Conservation (phyloP, 2,888 invertebrate genomes). For the Microctonus hyperodae region DNA sequence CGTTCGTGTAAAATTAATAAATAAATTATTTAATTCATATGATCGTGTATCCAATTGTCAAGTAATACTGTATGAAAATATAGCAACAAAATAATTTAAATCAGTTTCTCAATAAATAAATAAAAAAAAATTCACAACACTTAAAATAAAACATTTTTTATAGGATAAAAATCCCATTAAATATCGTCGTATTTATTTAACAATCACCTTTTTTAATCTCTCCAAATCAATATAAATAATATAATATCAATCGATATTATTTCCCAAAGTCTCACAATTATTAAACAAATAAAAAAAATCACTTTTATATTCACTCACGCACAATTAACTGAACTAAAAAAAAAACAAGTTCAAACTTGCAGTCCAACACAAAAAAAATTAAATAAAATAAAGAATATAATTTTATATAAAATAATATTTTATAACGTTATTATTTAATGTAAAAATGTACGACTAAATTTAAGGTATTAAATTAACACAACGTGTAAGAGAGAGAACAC, state of each 20-base stretch:
- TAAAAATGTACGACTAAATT: too few relatives aligned
- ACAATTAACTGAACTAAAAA: neutral
- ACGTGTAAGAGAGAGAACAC: conserved; percentile 12
- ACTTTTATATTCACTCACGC: neutral
- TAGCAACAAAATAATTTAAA: too few relatives aligned
- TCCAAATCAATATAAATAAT: neutral
- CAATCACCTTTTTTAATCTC: conserved; percentile 42
- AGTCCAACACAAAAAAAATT: neutral
- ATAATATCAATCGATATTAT: too few relatives aligned
- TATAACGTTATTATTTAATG: too few relatives aligned
- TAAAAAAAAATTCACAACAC: neutral
- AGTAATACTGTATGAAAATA: too few relatives aligned
- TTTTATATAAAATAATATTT: too few relatives aligned
- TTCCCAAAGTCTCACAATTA: neutral
- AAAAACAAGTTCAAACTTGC: neutral
- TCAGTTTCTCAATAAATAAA: too few relatives aligned
- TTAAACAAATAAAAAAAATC: too few relatives aligned
- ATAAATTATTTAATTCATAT: too few relatives aligned
- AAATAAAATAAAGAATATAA: neutral
- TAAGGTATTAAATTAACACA: neutral
- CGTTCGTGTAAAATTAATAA: too few relatives aligned
- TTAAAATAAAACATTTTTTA: neutral
- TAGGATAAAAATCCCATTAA: conserved; percentile 17
- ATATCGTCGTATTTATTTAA: conserved; percentile 25
- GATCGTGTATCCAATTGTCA: too few relatives aligned